These are phyloP conservation scores for Betta splendens DNA, from an alignment of 2,797 vertebrate species.

Conservation along the genomic window DNA sequence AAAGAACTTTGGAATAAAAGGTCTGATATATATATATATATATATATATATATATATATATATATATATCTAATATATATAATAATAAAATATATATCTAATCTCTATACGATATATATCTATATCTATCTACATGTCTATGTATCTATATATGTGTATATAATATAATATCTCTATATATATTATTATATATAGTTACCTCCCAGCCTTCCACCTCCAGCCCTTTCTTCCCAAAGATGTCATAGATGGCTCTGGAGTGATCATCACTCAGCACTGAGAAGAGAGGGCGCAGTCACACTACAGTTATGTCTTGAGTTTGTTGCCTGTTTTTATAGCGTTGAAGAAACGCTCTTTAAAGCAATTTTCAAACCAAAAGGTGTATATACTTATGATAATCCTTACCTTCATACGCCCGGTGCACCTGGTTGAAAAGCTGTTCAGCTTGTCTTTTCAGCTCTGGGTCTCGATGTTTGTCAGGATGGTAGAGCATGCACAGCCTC, in stretches of 20 bases:
- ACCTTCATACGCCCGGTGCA: conserved; percentile 98
- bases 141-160: too few relatives aligned
- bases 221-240: conserved; percentile 96
- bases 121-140: too few relatives aligned
- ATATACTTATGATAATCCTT: conserved; percentile 30
- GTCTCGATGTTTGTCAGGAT: conserved; percentile 97
- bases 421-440: conserved; percentile 93
- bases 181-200: too few relatives aligned
- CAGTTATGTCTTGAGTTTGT: not conserved
- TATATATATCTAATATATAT: too few relatives aligned
- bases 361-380: too few relatives aligned
- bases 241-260: conserved; percentile 96
- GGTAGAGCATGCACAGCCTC: conserved; percentile 96
- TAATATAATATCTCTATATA: too few relatives aligned
- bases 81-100: too few relatives aligned
- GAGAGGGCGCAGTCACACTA: not conserved
- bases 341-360: not conserved
- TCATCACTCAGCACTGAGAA: conserved; percentile 91
- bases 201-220: conserved; percentile 99
- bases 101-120: too few relatives aligned
- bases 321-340: not conserved
- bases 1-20: not conserved
- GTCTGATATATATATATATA: too few relatives aligned
- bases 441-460: conserved; percentile 93
- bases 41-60: too few relatives aligned